Evolutionary conservation across 2,113 vertebrate species (phyloP), one percentile per base, ranked within the genome.

Genomic region (Camelus bactrianus): DNA sequence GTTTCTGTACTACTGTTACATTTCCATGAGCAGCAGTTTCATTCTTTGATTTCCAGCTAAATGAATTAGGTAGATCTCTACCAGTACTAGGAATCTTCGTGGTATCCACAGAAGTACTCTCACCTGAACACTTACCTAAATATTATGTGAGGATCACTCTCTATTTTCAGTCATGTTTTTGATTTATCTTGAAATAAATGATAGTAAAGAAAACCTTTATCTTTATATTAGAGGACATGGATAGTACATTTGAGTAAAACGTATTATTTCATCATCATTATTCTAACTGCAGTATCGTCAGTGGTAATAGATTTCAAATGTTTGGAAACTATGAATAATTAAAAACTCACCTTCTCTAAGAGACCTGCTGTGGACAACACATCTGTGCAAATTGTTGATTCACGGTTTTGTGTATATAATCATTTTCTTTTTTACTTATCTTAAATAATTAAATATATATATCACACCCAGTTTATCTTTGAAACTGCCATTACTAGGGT

Each of bases 151-250:
- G 2, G 14, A 50, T 58, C 65, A 26, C 15, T 90, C 52, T 50
- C 65, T 83, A 82, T 30, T 77, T 95, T 64, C 81, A 82, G 16
- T 52, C 6, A 12, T 72, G 52, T 91, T 86, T 90, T 50, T 94
- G 24, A 69, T 76, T 92, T 82, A 89, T 46, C 22, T 35, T 85
- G 19, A 89, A 88, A 79, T 69, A 73, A 72, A 30, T 58, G 48
- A 20, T 3, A 81, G 8, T n/a, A 79, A 89, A 65, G 1, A 20
- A 77, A 65, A 5, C 2, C 3, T 58, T 93, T 28, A 48, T 62
- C 42, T 81, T 75, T 86, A 56, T 73, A 19, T 64, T 48, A 69
- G 52, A 84, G 9, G 14, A 3, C 8, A 76, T 76, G 12, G 6
- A 8, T 38, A 65, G 73, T 16, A 56, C 1, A n/a, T 73, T 90